Base-by-base conservation (phyloP, 2,797 vertebrate species). In the Sebastes variabilis region DNA sequence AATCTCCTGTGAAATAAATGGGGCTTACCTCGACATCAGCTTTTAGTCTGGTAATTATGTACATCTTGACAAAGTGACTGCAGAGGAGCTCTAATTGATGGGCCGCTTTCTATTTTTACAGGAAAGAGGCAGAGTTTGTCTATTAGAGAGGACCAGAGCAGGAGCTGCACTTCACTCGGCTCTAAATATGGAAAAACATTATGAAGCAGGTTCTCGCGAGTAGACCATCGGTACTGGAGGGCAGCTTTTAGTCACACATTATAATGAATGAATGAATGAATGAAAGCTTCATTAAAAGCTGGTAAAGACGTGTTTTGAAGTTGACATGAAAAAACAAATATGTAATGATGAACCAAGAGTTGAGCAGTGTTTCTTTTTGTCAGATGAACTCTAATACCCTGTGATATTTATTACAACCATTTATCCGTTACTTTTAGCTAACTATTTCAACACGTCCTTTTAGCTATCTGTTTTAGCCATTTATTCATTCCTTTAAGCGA, bases 21-120 rank as follows among this genome's bases (percentile, higher is more conserved):
- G 2, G 42, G 24, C 11, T 34, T 20, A 46, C 16, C 10, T 65
- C 6, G 7, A 24, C 34, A 22, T 27, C 55, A 55, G 86, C 79
- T 85, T 84, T 86, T 85, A 68, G 67, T 58, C 64, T 25, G 79
- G 36, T 78, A 64, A 84, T 82, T 27, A 42, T 72, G 67, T 81
- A 56, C 69, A 60, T 10, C 65, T 68, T 79, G 60, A 70, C 61
- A 61, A 71, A 81, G 69, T 64, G 27, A 24, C 42, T 82, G 67
- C 22, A 3, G 36, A 38, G 13, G 72, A 77, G 72, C 71, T 77
- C 4, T 67, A 67, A 59, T 65, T 79, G 72, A 81, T 72, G 79
- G 18, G 49, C 6, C 8, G 6, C 22, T 54, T 72, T 81, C 87
- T 87, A 84, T 85, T 86, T 83, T 84, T 22, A 80, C 25, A 70